A percentile compares a stretch with the other conserved stretches of the same genome.
These are phyloP conservation scores for Sinohyriopsis cumingii DNA, from an alignment of 2,888 invertebrate species.

Conservation along the genomic window DNA sequence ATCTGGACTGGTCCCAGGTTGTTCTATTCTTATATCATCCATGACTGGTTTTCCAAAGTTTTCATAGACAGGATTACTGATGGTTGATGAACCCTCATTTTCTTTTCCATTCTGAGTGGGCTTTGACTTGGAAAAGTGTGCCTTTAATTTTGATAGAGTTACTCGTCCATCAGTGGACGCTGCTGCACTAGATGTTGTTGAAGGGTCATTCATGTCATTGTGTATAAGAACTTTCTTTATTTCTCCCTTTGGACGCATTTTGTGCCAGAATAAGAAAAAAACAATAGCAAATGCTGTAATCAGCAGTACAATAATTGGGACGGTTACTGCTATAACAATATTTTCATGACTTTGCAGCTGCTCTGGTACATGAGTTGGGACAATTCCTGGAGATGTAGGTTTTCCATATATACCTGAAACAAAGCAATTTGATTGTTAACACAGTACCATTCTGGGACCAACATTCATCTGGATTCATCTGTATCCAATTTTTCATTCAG, in stretches of 20 bases:
- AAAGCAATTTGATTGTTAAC: no score
- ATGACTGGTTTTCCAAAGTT: no score
- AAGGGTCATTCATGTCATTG: slow-evolving; percentile 48
- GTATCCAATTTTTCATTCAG: no score
- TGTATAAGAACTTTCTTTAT: slow-evolving; percentile 48
- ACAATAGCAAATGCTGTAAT: slow-evolving; percentile 35
- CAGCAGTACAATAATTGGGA: slow-evolving; percentile 46
- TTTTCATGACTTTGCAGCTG: slow-evolving; percentile 17
- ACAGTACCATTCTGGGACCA: no score
- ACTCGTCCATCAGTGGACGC: slow-evolving; percentile 35
- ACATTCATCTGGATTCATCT: no score
- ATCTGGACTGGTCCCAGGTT: no score
- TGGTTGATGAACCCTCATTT: no score
- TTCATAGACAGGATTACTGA: no score
- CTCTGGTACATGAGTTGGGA: no score
- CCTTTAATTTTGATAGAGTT: slow-evolving; percentile 47
- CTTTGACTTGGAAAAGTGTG: slow-evolving; percentile 47
- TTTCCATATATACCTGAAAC: no score
- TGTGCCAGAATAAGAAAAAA: slow-evolving; percentile 36
- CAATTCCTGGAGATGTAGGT: no score
- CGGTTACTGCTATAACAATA: slow-evolving; percentile 41
- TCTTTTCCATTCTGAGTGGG: slow-evolving; percentile 22
- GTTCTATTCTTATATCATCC: no score
- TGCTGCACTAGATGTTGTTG: slow-evolving; percentile 14
- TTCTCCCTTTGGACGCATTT: slow-evolving; percentile 28